Base-by-base conservation (phyloP, 2,113 vertebrate genomes). In the Willisornis vidua region DNA sequence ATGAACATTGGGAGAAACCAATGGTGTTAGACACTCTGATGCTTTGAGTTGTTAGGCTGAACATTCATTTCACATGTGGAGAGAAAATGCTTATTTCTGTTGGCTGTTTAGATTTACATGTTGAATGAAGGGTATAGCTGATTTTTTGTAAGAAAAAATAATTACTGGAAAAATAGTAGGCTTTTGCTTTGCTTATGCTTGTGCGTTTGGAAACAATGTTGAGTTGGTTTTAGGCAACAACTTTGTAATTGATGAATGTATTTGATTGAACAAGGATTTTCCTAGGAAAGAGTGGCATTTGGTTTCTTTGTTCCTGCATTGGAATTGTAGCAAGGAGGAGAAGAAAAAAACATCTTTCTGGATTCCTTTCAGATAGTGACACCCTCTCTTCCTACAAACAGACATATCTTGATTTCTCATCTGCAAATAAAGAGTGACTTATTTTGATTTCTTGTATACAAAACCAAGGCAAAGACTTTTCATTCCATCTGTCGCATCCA, bases 21-120 rank as follows among this genome's bases (percentile, higher is more conserved):
- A 67, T 31, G 92, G 35, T 88, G 10, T 95, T 96, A 70, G 45
- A 67, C 83, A 74, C n/a, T 77, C 65, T 54, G 46, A 62, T 87
- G 55, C 86, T 78, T 85, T 97, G 94, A 91, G 58, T 95, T 96
- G 59, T 76, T 95, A 76, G 37, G 74, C 85, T 95, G 89, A 90
- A 97, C 9, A 16, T 31, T 46, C 66, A 78, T 92, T 96, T 93
- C 85, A 91, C 39, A 79, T 3, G 0, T 72, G 63, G 75, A 91
- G 46, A 66, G 67, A 68, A 96, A 92, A 93, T 62, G 46, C 52
- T 85, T 84, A 49, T 87, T 96, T 95, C 52, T 31, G 15, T 96
- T 84, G 85, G 49, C 74, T 70, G 0, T 57, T 93, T 90, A 92
- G 85, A 87, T 93, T 84, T 79, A 29, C 52, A 71, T 33, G 14